Evolutionary conservation across 1,140 invertebrate genomes (phyloP).

Genomic region (Drosophila pseudoananassae): DNA sequence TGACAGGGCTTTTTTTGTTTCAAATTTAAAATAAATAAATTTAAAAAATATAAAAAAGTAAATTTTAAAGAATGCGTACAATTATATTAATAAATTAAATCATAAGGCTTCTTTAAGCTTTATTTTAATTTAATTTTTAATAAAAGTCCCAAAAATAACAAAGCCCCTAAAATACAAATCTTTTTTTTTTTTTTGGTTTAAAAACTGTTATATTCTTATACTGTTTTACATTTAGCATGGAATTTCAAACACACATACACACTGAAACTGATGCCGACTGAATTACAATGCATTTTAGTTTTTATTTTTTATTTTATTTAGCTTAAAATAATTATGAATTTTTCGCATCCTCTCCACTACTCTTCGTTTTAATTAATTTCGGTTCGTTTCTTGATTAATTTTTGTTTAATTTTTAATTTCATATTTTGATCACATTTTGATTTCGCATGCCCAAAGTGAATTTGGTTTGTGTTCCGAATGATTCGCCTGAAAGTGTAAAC

Average conservation of each 20-base stretch:
- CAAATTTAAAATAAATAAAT: too few species aligned
- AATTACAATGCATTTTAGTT: conserved; percentile 76
- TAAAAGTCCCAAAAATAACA: too few species aligned
- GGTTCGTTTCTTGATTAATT: conserved; percentile 41
- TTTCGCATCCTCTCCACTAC: conserved; percentile 24
- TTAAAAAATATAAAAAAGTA: neutral
- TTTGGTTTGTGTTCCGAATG: conserved; percentile 80
- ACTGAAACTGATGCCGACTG: conserved; percentile 72
- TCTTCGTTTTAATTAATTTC: conserved; percentile 19
- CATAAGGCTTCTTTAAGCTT: too few species aligned
- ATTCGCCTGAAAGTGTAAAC: conserved; percentile 72
- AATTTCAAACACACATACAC: conserved; percentile 81
- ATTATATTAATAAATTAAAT: too few species aligned
- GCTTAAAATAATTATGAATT: conserved; percentile 72
- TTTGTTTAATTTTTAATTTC: conserved; percentile 56
- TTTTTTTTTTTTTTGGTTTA: conserved; percentile 48
- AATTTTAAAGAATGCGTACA: neutral
- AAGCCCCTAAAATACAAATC: neutral
- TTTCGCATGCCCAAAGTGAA: conserved; percentile 76
- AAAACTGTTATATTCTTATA: conserved; percentile 78
- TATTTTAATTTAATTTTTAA: neutral
- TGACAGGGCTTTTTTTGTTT: too few species aligned
- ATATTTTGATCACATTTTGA: conserved; percentile 79
- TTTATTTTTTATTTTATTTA: conserved; percentile 32
- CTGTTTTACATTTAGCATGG: conserved; percentile 76